These are phyloP conservation scores for Noctua comes DNA, from an alignment of 2,888 invertebrate species.

Conservation along the genomic window DNA sequence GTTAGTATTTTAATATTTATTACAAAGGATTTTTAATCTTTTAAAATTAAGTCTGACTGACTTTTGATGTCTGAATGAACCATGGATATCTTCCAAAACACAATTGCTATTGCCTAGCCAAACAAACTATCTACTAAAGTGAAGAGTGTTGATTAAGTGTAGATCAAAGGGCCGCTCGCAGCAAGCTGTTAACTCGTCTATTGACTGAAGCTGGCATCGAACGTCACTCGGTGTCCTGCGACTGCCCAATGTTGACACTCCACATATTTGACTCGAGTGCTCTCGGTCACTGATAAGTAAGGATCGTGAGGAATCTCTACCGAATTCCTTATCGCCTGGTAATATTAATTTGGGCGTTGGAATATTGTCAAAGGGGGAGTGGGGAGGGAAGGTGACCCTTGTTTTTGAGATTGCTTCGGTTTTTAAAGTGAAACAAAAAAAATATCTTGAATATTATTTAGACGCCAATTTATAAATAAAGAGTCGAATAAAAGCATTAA, in stretches of 20 bases:
- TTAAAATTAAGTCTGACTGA: not conserved
- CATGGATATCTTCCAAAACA: conserved; percentile 11
- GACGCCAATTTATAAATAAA: not conserved
- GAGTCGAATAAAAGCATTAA: not conserved
- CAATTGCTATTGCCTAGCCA: conserved; percentile 14
- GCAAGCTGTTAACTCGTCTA: conserved; percentile 53
- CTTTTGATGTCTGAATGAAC: not conserved
- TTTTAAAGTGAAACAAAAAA: not conserved
- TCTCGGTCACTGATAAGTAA: conserved; percentile 47
- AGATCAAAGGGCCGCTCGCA: conserved; percentile 63
- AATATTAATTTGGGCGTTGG: conserved; percentile 19
- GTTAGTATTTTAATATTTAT: not conserved
- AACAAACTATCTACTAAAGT: conserved; percentile 48
- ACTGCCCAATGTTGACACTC: conserved; percentile 53
- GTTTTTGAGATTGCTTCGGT: conserved; percentile 8
- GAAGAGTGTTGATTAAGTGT: conserved; percentile 54
- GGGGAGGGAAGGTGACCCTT: not conserved
- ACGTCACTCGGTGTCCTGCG: conserved; percentile 53
- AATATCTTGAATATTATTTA: not conserved
- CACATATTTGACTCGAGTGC: conserved; percentile 54
- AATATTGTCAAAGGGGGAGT: not conserved
- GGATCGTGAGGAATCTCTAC: conserved; percentile 43
- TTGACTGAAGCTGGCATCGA: conserved; percentile 59
- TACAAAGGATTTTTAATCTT: not conserved
- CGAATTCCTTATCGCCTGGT: conserved; percentile 47